Evolutionary conservation across 1,140 invertebrate species (phyloP).

Genomic region (Papilio glaucus): DNA sequence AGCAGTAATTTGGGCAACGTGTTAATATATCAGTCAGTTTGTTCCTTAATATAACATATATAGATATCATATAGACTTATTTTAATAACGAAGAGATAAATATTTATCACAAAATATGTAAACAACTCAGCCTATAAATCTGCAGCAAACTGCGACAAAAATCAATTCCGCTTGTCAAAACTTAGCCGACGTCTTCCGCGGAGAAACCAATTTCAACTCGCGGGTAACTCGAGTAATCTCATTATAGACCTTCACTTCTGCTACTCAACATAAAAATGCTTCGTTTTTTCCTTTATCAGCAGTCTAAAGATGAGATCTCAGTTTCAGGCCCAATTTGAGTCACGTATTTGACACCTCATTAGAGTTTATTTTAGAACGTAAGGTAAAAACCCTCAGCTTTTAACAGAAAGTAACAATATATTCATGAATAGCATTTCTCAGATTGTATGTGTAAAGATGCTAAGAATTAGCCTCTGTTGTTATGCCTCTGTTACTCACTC

Average conservation of each 20-base stretch:
- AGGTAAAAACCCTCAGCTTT: no score
- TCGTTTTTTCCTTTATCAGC: conserved; percentile 5
- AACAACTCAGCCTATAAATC: not conserved
- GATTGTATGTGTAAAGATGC: no score
- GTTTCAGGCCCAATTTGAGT: not conserved
- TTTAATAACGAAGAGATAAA: not conserved
- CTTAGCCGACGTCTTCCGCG: conserved; percentile 11
- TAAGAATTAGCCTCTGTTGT: no score
- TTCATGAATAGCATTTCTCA: no score
- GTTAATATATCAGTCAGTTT: no score
- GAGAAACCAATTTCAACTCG: conserved; percentile 13
- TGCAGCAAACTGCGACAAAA: conserved; percentile 17
- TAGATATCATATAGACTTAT: no score
- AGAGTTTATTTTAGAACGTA: not conserved
- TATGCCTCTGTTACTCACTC: no score
- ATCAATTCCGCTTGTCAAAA: conserved; percentile 21
- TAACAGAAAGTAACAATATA: no score
- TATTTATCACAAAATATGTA: not conserved
- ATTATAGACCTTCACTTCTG: conserved; percentile 10
- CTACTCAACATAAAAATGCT: not conserved
- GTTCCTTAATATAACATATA: no score
- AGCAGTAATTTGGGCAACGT: no score
- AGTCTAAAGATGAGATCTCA: not conserved
- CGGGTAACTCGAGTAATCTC: not conserved
- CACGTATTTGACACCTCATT: not conserved